phyloP scores from a whole-genome alignment of 2,113 vertebrate species.

The Leucosticte australis region DNA sequence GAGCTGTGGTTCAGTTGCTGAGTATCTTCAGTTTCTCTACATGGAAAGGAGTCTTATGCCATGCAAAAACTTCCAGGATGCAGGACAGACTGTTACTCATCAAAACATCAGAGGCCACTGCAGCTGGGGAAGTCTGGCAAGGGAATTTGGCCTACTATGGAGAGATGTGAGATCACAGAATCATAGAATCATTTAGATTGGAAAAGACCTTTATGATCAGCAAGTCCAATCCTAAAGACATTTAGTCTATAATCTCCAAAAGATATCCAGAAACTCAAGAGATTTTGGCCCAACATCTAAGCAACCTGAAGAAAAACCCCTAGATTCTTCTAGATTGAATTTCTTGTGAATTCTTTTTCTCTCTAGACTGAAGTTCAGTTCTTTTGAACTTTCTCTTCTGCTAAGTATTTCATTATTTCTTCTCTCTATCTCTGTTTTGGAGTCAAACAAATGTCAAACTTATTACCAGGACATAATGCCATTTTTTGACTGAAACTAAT shows the following conservation, averaged over 20 bases:
- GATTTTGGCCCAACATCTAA: not conserved
- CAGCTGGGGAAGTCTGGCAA: not conserved
- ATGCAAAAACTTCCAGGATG: not conserved
- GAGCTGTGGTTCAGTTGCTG: not conserved
- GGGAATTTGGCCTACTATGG: not conserved
- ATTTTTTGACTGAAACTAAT: not conserved
- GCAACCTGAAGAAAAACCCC: not conserved
- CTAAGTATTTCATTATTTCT: not conserved
- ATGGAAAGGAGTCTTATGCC: not conserved
- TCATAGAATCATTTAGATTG: not conserved
- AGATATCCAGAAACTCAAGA: not conserved
- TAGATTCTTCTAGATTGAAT: not conserved
- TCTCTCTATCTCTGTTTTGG: not conserved
- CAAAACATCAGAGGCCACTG: accelerated
- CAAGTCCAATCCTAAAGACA: not conserved
- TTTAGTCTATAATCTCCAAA: not conserved
- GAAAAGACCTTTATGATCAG: not conserved
- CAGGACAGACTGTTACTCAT: not conserved
- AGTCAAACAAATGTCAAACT: not conserved
- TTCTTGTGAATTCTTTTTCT: not conserved
- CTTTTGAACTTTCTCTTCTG: not conserved
- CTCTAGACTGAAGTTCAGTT: not conserved
- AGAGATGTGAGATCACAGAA: not conserved
- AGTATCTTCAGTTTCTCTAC: not conserved
- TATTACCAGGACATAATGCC: not conserved